Evolutionary conservation across 2,888 invertebrate species (phyloP).

Genomic region (Acrocyrtus sp.): DNA sequence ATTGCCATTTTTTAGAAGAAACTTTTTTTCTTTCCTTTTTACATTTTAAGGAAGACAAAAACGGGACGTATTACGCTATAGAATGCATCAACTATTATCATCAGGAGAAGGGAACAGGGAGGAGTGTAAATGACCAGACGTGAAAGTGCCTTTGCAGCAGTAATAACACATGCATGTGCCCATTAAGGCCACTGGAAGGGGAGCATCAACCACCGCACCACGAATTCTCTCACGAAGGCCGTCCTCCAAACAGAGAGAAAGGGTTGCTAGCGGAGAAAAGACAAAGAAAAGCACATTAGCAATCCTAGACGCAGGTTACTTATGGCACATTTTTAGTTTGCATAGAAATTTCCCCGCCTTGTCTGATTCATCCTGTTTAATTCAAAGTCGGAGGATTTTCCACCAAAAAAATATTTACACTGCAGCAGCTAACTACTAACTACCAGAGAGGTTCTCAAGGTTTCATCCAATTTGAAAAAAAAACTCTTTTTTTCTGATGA

Average conservation of each 20-base stretch:
- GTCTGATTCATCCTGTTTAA: conserved; percentile 5
- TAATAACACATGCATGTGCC: too few relatives aligned
- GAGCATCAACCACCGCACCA: not conserved
- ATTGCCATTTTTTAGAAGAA: conserved; percentile 17
- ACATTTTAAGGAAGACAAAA: too few relatives aligned
- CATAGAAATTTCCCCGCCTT: conserved; percentile 52
- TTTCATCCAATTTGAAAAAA: too few relatives aligned
- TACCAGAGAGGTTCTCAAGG: too few relatives aligned
- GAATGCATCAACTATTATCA: conserved; percentile 39
- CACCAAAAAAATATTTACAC: too few relatives aligned
- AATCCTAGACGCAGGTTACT: conserved; percentile 29
- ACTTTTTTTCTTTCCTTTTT: too few relatives aligned
- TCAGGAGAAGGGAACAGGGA: not conserved
- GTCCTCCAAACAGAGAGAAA: conserved; percentile 4
- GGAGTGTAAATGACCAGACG: conserved; percentile 32
- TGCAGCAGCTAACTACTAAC: too few relatives aligned
- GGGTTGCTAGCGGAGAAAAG: not conserved
- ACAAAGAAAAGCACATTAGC: conserved; percentile 18
- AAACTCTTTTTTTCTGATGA: too few relatives aligned
- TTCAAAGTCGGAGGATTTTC: too few relatives aligned
- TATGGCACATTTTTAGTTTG: conserved; percentile 43
- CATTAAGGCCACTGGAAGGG: too few relatives aligned
- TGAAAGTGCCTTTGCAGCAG: not conserved
- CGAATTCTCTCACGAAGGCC: not conserved
- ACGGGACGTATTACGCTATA: conserved; percentile 44